Base-by-base conservation (phyloP, 2,797 vertebrate genomes). In the Phoebastria nigripes region DNA sequence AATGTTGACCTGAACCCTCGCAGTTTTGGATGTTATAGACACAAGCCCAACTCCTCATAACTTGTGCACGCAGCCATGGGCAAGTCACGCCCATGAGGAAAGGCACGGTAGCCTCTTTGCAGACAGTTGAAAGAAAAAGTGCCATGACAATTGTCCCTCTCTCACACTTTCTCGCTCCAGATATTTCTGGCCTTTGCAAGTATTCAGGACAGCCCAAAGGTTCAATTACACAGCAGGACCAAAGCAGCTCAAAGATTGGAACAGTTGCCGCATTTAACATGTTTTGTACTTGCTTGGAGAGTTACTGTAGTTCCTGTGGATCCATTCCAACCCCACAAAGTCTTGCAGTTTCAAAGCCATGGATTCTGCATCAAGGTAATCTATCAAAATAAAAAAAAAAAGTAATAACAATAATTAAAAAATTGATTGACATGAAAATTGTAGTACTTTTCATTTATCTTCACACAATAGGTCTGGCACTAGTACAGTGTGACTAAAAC, bases 51-150 rank as follows among this genome's bases (percentile, higher is more conserved):
- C 37, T 47, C 31, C 59, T 46, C n/a, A 14, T 19, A 63, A 25
- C 3, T 33, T 63, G 47, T 16, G 9, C 56, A 49, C 12, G 5
- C 10, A 61, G 8, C 5, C 41, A 24, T 7, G 37, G 29, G 12
- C 19, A 87, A 82, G 56, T 56, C 35, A 0, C 18, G 4, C 8
- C 44, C 8, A 21, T 13, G 15, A 73, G 9, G 12, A 88, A 70
- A 19, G 28, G 4, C 2, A 2, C 0, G 0, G 16, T 13, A 67
- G 1, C 4, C 12, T 51, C 37, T 55, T 76, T 56, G n/a, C 14
- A 61, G 52, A 59, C 9, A 66, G 19, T 8, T 87, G 31, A 62
- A 87, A 78, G 26, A 41, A 62, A 77, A 91, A 35, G 4, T 63
- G 7, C 7, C 29, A 15, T 35, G 37, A 26, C 15, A 39, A 37